Base-by-base conservation (phyloP, 1,140 invertebrate genomes). In the Pseudomyrmex concolor region DNA sequence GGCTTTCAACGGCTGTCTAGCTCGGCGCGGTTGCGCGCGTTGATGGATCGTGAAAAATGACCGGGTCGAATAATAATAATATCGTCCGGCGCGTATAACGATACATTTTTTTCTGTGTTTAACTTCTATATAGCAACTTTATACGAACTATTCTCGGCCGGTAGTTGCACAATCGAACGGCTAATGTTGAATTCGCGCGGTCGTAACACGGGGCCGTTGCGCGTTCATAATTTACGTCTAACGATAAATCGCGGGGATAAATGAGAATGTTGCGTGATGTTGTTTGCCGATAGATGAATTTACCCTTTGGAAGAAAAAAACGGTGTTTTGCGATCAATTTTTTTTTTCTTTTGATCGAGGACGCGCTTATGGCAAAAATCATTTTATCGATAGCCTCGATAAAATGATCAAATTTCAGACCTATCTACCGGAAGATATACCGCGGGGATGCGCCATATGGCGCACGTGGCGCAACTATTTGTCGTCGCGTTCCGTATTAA, bases 131-230 rank as follows among this genome's bases (percentile, higher is more conserved):
- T 12, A 43, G 13, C 15, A 81, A 19, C 19, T 63, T 54, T 2
- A 19, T 34, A 34, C 5, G 4, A 70, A 84, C 64, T 87, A 81
- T 87, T 76, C 54, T 84, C n/a, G 59, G 55, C 54, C 66, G 66
- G 81, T 72, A 84, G 66, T 84, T 87, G 17, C 64, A 87, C 57
- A 88, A 88, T 87, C 63, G 25, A 63, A 45, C 10, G n/a, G 17
- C 15, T 83, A 57, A 84, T 87, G 63, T 80, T 86, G 76, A 87
- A 13, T 45, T 50, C 34, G n/a, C 60, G 78, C 50, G 80, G 62
- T 34, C 34, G 34, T 34, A 34, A 34, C 34, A 7, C 51, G 10
- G 19, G 43, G 17, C 22, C 19, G 10, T 86, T 25, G 51, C 25
- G 25, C 25, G 25, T 25, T 67, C 66, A 50, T 66, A 19, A 22